Evolutionary conservation across 2,113 vertebrate species (phyloP), one percentile per base, ranked within the genome.

Genomic region (Poicephalus gulielmi): DNA sequence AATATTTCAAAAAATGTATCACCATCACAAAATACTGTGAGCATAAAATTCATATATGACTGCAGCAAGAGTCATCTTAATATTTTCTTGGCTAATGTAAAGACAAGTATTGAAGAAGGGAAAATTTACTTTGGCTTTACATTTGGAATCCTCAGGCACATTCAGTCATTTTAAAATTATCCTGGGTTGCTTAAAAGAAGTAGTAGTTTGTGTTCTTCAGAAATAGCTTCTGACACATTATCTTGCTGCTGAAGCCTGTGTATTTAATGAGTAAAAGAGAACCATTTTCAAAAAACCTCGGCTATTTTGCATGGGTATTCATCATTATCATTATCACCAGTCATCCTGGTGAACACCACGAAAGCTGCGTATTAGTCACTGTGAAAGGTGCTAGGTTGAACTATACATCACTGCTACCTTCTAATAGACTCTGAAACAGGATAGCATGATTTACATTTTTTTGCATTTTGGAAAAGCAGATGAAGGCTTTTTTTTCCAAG

Each of bases 281-380:
- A 83, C 17, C 0, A 15, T 94, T 97, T 96, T 92, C 88, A 64
- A 96, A 92, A 96, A 91, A 89, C 35, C 62, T 92, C 25, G 10
- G 41, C 50, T 68, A 93, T 84, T 96, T 88, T 95, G 80, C 28
- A 18, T 89, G 86, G 95, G 49, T 95, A 97, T 98, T 96, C 89
- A 97, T 98, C 97, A 98, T 94, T 94, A 97, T 90, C 80, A 88
- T 96, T 97, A 98, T 97, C 97, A 96, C 71, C 27, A 83, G 82
- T 88, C 92, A 93, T 60, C 86, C 64, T 81, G 46, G 69, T 92
- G 94, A 96, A 50, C 79, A 96, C 47, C 91, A 92, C 77, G 94
- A 95, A 96, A 96, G 79, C 84, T 94, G 74, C 53, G 19, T 96
- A 97, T 98, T 98, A 95, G 85, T 98, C 97, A 98, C 78, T 90